A percentile compares a stretch with the other conserved stretches of the same genome.
Evolutionary conservation across 2,797 vertebrate species (phyloP).

Genomic region (Eremophila alpestris): DNA sequence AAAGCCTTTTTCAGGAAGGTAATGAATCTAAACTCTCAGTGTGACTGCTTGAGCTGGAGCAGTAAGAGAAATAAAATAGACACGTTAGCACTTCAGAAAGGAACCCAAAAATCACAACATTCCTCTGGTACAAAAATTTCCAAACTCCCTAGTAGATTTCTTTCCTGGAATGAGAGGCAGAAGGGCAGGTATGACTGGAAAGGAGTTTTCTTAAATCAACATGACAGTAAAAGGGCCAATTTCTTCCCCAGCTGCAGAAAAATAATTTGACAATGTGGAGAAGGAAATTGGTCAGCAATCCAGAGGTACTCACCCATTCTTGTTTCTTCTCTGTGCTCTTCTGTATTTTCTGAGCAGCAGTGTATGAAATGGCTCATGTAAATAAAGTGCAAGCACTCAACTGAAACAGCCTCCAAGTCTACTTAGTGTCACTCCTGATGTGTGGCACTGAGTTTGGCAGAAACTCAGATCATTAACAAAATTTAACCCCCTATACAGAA

Average conservation of each 20-base stretch:
- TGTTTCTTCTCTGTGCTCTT: not conserved
- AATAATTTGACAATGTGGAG: not conserved
- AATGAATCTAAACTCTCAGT: not conserved
- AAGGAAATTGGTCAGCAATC: not conserved
- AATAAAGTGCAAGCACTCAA: constrained; percentile 14
- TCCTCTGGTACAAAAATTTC: not conserved
- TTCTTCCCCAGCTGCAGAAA: not conserved
- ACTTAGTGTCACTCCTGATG: constrained; percentile 7
- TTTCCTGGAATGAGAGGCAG: not conserved
- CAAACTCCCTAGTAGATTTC: not conserved
- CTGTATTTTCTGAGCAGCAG: not conserved
- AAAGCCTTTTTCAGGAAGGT: not conserved
- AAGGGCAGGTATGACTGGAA: not conserved
- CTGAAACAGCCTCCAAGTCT: constrained; percentile 10
- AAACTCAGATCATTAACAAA: constrained; percentile 14
- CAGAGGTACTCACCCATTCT: not conserved
- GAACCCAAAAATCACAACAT: not conserved
- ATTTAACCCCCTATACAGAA: not conserved
- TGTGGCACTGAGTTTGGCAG: not conserved
- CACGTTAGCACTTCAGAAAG: not conserved
- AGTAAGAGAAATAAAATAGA: not conserved
- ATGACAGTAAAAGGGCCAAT: not conserved
- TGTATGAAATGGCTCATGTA: not conserved
- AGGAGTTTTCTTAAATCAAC: not conserved
- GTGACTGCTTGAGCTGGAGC: not conserved